These are phyloP conservation scores for Todus mexicanus DNA, from an alignment of 2,797 vertebrate species.

Conservation along the genomic window DNA sequence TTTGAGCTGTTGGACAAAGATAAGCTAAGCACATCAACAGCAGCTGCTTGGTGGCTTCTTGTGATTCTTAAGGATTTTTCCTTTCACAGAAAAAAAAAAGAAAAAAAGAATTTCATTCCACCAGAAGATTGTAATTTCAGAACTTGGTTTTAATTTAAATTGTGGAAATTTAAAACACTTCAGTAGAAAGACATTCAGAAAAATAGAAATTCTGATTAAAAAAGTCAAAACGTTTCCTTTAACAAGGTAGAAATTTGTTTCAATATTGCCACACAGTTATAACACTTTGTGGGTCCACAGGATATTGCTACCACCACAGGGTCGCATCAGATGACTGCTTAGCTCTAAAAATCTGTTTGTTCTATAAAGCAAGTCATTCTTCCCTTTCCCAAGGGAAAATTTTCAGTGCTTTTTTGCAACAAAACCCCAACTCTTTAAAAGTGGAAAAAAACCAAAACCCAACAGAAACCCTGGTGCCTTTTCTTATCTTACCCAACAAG, in stretches of 20 bases:
- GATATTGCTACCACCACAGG: background rate
- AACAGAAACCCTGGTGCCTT: background rate
- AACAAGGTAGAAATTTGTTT: background rate
- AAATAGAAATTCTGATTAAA: background rate
- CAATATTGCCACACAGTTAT: background rate
- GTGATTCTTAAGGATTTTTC: background rate
- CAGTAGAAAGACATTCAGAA: background rate
- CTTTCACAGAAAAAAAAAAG: background rate
- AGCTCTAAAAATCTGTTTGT: background rate
- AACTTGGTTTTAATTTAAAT: background rate
- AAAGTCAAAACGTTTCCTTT: background rate
- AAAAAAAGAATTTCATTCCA: background rate
- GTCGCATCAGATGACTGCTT: background rate
- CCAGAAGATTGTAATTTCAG: background rate
- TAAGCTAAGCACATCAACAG: background rate
- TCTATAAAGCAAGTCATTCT: background rate
- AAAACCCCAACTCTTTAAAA: background rate
- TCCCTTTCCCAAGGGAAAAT: background rate
- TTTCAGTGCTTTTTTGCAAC: background rate
- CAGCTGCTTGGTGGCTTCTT: background rate
- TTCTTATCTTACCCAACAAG: background rate
- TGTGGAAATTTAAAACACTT: background rate
- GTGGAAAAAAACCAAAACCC: background rate
- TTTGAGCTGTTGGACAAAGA: background rate
- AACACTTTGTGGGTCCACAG: background rate